Percentiles rank a stretch among this genome's conserved stretches.
These are phyloP conservation scores for Samia ricini DNA, from an alignment of 1,140 invertebrate species.

Conservation along the genomic window DNA sequence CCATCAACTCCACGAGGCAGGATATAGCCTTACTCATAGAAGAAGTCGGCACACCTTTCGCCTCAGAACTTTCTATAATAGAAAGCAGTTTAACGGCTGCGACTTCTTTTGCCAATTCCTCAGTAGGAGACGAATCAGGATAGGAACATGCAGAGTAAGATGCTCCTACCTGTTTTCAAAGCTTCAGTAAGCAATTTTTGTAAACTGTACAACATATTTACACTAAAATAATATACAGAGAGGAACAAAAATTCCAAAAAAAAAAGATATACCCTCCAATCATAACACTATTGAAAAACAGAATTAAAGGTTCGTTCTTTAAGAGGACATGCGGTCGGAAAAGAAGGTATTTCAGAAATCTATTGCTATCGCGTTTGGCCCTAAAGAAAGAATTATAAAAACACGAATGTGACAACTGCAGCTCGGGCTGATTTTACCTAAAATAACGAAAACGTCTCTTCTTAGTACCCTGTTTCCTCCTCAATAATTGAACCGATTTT, in stretches of 20 bases:
- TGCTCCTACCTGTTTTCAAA: slow-evolving; percentile 60
- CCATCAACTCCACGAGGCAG: slow-evolving; percentile 72
- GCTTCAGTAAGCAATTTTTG: background rate
- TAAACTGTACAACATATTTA: background rate
- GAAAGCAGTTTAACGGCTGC: slow-evolving; percentile 77
- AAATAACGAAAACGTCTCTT: too few relatives aligned
- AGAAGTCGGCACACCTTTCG: slow-evolving; percentile 44
- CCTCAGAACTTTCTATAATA: slow-evolving; percentile 50
- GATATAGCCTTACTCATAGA: slow-evolving; percentile 42
- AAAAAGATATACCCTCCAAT: slow-evolving; percentile 1
- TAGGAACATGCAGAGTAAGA: slow-evolving; percentile 76
- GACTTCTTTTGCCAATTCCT: slow-evolving; percentile 74
- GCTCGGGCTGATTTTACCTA: too few relatives aligned
- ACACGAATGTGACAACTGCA: too few relatives aligned
- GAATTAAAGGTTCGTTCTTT: too few relatives aligned
- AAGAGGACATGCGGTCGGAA: too few relatives aligned
- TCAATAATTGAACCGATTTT: too few relatives aligned
- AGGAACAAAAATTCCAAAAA: background rate
- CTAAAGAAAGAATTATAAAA: too few relatives aligned
- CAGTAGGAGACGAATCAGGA: slow-evolving; percentile 76
- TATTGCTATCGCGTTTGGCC: too few relatives aligned
- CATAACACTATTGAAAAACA: too few relatives aligned
- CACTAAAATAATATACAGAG: background rate
- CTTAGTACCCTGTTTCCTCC: too few relatives aligned
- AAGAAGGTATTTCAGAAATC: too few relatives aligned